phyloP scores from a whole-genome alignment of 2,888 invertebrate genomes.

The Darwinula stevensoni region DNA sequence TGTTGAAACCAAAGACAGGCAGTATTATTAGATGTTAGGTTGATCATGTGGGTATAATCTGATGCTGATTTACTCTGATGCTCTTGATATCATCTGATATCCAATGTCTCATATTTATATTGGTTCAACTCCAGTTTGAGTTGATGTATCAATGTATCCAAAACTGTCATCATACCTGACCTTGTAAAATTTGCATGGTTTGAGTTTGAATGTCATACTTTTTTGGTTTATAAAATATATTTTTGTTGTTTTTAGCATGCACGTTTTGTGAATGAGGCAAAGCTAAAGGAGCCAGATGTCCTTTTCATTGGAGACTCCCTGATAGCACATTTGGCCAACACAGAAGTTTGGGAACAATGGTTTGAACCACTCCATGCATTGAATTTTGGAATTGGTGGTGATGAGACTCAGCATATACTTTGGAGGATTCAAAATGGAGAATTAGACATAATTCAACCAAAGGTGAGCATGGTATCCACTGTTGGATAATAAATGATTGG shows the following conservation, averaged over 20 bases:
- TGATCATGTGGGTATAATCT: too few species aligned
- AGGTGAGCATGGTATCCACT: slow-evolving; percentile 23
- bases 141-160: too few species aligned
- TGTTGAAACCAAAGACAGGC: too few species aligned
- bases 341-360: slow-evolving; percentile 61
- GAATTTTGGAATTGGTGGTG: slow-evolving; percentile 66
- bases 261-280: slow-evolving; percentile 48
- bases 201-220: too few species aligned
- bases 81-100: too few species aligned
- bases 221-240: too few species aligned
- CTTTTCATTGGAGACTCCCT: slow-evolving; percentile 71
- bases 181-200: too few species aligned
- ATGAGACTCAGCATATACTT: slow-evolving; percentile 57
- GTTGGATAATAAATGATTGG: slow-evolving; percentile 5
- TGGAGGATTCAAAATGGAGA: slow-evolving; percentile 75
- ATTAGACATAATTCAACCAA: slow-evolving; percentile 58
- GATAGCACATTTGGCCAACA: slow-evolving; percentile 45
- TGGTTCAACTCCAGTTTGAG: too few species aligned
- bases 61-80: too few species aligned
- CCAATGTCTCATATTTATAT: too few species aligned
- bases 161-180: too few species aligned
- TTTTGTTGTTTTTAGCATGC: slow-evolving; percentile 64
- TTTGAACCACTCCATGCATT: slow-evolving; percentile 73
- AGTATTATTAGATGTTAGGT: too few species aligned
- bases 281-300: slow-evolving; percentile 71